Evolutionary conservation across 2,888 invertebrate species (phyloP).

Genomic region (Elaeidobius kamerunicus): DNA sequence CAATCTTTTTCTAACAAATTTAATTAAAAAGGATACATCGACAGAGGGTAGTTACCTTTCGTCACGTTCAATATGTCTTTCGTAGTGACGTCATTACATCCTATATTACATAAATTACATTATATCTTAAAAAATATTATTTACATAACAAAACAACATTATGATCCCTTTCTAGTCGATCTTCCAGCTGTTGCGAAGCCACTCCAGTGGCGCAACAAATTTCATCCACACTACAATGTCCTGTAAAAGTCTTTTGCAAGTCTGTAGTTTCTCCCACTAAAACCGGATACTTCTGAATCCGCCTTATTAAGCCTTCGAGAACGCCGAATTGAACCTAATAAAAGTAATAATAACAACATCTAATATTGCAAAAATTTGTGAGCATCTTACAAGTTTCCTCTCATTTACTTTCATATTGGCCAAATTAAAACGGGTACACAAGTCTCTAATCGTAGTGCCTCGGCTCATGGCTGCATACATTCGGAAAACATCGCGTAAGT

Average conservation of each 20-base stretch:
- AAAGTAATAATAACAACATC: not conserved
- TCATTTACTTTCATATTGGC: constrained; percentile 74
- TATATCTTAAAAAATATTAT: constrained; percentile 51
- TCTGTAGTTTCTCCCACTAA: constrained; percentile 42
- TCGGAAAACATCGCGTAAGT: constrained; percentile 57
- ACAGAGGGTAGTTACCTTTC: too few species aligned
- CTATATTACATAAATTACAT: too few species aligned
- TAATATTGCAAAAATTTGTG: not conserved
- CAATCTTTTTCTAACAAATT: too few species aligned
- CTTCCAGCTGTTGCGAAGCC: constrained; percentile 71
- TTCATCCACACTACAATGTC: constrained; percentile 79
- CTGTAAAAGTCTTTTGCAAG: constrained; percentile 70
- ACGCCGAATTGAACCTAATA: constrained; percentile 73
- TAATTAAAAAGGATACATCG: too few species aligned
- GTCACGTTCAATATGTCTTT: too few species aligned
- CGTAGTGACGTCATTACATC: too few species aligned
- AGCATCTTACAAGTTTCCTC: constrained; percentile 59
- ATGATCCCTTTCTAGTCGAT: constrained; percentile 79
- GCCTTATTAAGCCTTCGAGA: constrained; percentile 77
- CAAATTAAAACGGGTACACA: constrained; percentile 69
- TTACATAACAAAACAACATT: constrained; percentile 80
- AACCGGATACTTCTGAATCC: constrained; percentile 66
- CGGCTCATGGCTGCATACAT: constrained; percentile 68
- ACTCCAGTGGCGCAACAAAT: constrained; percentile 84
- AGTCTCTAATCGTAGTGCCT: constrained; percentile 66